Base-by-base conservation (phyloP, 2,797 vertebrate species). In the Takifugu rubripes region DNA sequence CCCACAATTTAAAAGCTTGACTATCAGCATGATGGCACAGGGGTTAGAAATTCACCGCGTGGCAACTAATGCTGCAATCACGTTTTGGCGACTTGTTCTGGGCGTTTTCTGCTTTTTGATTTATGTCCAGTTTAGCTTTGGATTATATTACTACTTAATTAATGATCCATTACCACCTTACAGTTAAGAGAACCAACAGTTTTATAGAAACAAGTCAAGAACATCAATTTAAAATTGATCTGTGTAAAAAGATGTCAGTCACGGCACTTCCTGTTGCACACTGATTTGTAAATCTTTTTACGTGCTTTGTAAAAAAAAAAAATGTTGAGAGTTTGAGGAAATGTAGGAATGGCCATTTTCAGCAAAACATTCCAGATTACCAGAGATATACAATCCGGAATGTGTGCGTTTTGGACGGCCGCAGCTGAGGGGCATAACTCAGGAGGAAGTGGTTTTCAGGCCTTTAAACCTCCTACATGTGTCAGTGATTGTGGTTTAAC, bases 401-500 rank as follows among this genome's bases (percentile, higher is more conserved):
- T 74, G 56, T 56, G 65, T 72, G 69, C 78, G 68, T 78, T 48
- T 21, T 54, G 49, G 51, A 16, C 10, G 5, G 49, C 55, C 67
- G 59, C 57, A 67, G 72, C 81, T 81, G 66, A 75, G 55, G 65
- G 63, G 76, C 77, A 73, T 62, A 66, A 64, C 45, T 68, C 65
- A 68, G 63, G 65, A 79, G 84, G 85, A 87, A 87, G 85, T 82
- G 81, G 76, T 79, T 87, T 89, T 69, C 49, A 60, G 61, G 60
- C 70, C 60, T 82, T 76, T 85, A 86, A 88, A 88, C 83, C 64
- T 66, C 65, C 56, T 72, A 85, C 87, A 89, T 88, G 82, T 91
- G 90, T 87, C 88, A 87, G 79, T 82, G 79, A 90, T 91, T 90
- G 85, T 82, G 86, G 82, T 84, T 83, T 73, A 63, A 85, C 55